Percentiles rank a stretch among this genome's conserved stretches.
phyloP scores from a whole-genome alignment of 1,140 invertebrate genomes.

The Diabrotica virgifera region DNA sequence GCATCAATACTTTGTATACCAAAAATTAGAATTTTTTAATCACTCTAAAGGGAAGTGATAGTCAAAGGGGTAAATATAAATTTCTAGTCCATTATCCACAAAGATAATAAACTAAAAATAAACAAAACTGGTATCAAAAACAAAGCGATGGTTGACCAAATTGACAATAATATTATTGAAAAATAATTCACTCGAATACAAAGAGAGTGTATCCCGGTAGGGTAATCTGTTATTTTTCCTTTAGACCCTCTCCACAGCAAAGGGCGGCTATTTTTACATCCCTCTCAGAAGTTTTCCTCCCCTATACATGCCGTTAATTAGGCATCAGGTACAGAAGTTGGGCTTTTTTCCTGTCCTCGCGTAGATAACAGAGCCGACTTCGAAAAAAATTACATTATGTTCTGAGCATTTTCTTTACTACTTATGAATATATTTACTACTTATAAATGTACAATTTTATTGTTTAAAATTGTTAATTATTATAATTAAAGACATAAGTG shows the following conservation, averaged over 20 bases:
- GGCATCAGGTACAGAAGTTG: conserved; percentile 9
- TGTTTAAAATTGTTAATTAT: too few relatives aligned
- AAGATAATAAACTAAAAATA: too few relatives aligned
- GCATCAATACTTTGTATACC: too few relatives aligned
- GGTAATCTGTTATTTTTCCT: conserved; percentile 15
- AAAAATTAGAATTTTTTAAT: too few relatives aligned
- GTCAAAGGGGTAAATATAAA: too few relatives aligned
- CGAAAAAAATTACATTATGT: background rate
- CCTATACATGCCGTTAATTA: conserved; percentile 10
- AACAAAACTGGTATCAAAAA: background rate
- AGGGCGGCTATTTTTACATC: background rate
- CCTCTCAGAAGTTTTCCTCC: conserved; percentile 4
- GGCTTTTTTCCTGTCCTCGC: background rate
- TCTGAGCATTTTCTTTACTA: too few relatives aligned
- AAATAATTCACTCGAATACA: conserved; percentile 3
- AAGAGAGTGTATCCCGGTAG: conserved; percentile 6
- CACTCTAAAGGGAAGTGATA: too few relatives aligned
- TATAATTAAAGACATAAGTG: too few relatives aligned
- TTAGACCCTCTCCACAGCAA: background rate
- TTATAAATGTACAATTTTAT: too few relatives aligned
- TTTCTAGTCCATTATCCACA: too few relatives aligned
- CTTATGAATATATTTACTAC: too few relatives aligned
- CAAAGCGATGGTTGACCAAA: background rate
- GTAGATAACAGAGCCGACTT: background rate
- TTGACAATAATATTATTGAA: background rate